Base-by-base conservation (phyloP, 2,113 vertebrate species). In the Chloroceryle aenea region DNA sequence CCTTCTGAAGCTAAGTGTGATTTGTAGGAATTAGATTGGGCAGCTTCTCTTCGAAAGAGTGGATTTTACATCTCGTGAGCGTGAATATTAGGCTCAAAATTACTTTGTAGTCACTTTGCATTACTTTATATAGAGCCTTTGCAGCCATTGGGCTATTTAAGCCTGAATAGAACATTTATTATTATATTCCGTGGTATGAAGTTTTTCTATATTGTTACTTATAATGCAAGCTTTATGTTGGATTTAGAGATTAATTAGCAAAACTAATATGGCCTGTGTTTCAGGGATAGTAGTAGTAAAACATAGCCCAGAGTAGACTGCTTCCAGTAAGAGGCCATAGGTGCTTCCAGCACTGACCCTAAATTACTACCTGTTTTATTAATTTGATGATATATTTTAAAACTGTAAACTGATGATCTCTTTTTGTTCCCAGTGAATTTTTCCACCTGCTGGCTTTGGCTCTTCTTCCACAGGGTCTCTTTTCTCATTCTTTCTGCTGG, bases 321-420 rank as follows among this genome's bases (percentile, higher is more conserved):
- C 43, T 94, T 93, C 66, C 69, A 69, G 3, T 76, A 59, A 42
- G 34, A 71, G 34, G 40, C 34, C 56, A 17, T 82, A 64, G 64
- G n/a, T 85, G 22, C n/a, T 88, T 88, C 25, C 61, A 32, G 8
- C 78, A 48, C 48, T 89, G 87, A 74, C 68, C 67, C 50, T 69
- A 40, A 47, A 38, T 94, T 85, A 19, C 29, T 71, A 23, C 80
- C 91, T 83, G 47, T 86, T 96, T 90, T 92, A 84, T 68, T 92
- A 91, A 80, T 90, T 82, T 81, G n/a, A 83, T 34, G 71, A 78
- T 94, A 93, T 92, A 36, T 81, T 90, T 94, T 88, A 56, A 81
- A 64, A 68, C 76, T 87, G 19, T 67, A 59, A 90, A 93, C 26
- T 86, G 56, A 72, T 86, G 56, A 45, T 84, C 30, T 86, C 29